phyloP scores from a whole-genome alignment of 2,888 invertebrate genomes.

The Perizoma flavofasciatum region DNA sequence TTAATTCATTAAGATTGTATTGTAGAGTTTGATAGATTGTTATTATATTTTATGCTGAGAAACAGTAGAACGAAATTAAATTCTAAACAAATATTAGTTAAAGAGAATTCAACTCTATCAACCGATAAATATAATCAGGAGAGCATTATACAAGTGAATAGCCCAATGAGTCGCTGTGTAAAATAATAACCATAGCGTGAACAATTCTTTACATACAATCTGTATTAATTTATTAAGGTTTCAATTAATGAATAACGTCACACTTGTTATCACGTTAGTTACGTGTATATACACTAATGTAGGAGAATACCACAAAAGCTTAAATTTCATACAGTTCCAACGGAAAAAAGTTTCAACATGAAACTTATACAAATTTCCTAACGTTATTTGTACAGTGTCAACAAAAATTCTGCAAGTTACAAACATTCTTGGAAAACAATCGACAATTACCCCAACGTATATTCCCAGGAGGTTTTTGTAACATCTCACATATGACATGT shows the following conservation, averaged over 20 bases:
- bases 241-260: constrained; percentile 17
- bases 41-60: too few relatives aligned
- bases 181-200: constrained; percentile 3
- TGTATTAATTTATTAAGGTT: background rate
- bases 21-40: too few relatives aligned
- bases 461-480: constrained; percentile 58
- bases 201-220: constrained; percentile 4
- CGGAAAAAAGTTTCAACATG: too few relatives aligned
- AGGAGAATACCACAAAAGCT: constrained; percentile 8
- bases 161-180: background rate
- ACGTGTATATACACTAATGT: constrained; percentile 15
- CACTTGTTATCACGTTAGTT: constrained; percentile 27
- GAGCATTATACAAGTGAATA: background rate
- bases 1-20: too few relatives aligned
- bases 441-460: constrained; percentile 50
- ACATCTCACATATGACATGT: constrained; percentile 48
- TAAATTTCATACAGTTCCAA: background rate
- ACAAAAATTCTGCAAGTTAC: constrained; percentile 26
- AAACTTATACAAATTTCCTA: too few relatives aligned
- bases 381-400: constrained; percentile 13
- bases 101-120: too few relatives aligned
- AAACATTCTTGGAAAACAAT: constrained; percentile 52
- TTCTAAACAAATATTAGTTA: too few relatives aligned
- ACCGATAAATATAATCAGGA: too few relatives aligned
- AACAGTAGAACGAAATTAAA: too few relatives aligned